Evolutionary conservation across 2,888 invertebrate genomes (phyloP).

Genomic region (Apamea sordens): DNA sequence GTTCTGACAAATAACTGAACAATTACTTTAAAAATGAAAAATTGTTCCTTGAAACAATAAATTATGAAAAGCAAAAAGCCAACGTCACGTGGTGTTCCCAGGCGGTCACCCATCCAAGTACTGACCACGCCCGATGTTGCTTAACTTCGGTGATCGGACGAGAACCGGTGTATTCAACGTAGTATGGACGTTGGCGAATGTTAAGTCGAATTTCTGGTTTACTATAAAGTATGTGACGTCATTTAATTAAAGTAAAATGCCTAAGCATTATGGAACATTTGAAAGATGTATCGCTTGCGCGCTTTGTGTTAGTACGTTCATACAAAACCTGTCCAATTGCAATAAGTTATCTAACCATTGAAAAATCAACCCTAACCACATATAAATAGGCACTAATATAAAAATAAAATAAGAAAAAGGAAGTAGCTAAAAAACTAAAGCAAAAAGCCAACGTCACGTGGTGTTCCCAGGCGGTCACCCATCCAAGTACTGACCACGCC

Average conservation of each 20-base stretch:
- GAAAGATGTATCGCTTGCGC: too few species aligned
- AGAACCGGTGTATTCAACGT: conserved; percentile 87
- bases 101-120: conserved; percentile 86
- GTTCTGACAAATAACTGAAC: too few species aligned
- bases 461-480: conserved; percentile 83
- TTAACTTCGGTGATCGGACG: conserved; percentile 89
- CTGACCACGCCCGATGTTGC: conserved; percentile 87
- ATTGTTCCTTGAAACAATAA: too few species aligned
- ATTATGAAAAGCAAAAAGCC: conserved; percentile 72
- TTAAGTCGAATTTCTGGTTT: background rate
- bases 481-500: conserved; percentile 89
- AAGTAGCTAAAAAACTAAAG: background rate
- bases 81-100: conserved; percentile 82
- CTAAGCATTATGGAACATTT: too few species aligned
- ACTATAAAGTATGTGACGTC: background rate
- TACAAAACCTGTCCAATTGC: too few species aligned
- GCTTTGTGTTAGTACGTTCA: background rate
- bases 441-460: conserved; percentile 83
- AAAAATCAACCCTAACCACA: too few species aligned
- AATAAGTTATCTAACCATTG: too few species aligned
- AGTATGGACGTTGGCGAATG: conserved; percentile 83
- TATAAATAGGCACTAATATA: too few species aligned
- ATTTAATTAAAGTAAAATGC: background rate
- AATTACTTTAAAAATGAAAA: too few species aligned
- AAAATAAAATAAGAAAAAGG: background rate